phyloP scores from a whole-genome alignment of 2,888 invertebrate genomes.

The Cephus pygmeus region DNA sequence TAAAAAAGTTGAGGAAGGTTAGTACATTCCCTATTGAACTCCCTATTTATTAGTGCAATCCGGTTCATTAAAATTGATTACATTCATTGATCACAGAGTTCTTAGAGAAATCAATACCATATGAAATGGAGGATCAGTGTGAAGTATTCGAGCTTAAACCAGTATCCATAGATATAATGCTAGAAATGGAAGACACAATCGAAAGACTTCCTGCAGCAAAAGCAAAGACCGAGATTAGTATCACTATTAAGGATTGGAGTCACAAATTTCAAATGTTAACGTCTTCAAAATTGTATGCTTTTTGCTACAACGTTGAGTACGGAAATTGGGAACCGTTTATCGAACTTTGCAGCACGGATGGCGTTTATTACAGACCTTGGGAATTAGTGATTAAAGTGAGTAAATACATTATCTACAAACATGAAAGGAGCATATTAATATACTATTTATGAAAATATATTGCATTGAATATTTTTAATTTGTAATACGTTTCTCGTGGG shows the following conservation, averaged over 20 bases:
- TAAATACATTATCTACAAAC: slow-evolving; percentile 35
- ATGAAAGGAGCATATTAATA: too few species aligned
- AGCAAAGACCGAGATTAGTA: slow-evolving; percentile 46
- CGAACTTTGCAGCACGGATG: slow-evolving; percentile 77
- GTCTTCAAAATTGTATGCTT: slow-evolving; percentile 66
- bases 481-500: slow-evolving; percentile 3
- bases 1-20: slow-evolving; percentile 41
- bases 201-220: slow-evolving; percentile 55
- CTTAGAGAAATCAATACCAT: too few species aligned
- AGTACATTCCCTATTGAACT: slow-evolving; percentile 1
- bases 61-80: background rate
- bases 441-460: too few species aligned
- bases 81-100: too few species aligned
- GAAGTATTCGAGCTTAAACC: slow-evolving; percentile 53
- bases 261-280: slow-evolving; percentile 51
- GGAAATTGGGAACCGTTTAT: slow-evolving; percentile 87
- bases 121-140: background rate
- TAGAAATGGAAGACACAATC: slow-evolving; percentile 55
- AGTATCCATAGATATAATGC: slow-evolving; percentile 40
- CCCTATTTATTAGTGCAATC: background rate
- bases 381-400: slow-evolving; percentile 74
- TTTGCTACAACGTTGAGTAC: slow-evolving; percentile 77
- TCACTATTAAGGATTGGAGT: slow-evolving; percentile 49
- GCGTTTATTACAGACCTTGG: slow-evolving; percentile 75
- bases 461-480: too few species aligned